These are phyloP conservation scores for Cephus spinipes DNA, from an alignment of 2,888 invertebrate genomes.

Conservation along the genomic window DNA sequence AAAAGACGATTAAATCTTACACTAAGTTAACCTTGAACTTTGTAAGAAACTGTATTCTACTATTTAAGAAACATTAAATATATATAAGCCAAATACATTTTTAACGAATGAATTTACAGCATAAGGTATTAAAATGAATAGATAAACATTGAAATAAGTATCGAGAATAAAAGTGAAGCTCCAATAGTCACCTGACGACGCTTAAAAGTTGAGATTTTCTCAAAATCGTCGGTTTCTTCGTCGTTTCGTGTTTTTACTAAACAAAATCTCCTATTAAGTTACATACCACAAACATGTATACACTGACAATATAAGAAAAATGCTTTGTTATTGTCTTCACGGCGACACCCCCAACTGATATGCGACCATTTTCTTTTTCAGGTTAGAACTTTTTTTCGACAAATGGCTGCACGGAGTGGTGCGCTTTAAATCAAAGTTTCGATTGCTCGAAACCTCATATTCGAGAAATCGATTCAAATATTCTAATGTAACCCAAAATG, in stretches of 20 bases:
- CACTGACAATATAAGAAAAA: constrained; percentile 30
- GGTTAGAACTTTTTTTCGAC: constrained; percentile 38
- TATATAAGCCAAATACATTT: not conserved
- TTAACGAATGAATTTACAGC: not conserved
- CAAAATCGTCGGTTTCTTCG: not conserved
- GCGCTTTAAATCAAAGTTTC: constrained; percentile 21
- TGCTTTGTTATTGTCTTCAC: constrained; percentile 41
- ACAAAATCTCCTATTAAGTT: not conserved
- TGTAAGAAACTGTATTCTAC: constrained; percentile 21
- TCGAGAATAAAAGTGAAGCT: not conserved
- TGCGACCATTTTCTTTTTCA: constrained; percentile 52
- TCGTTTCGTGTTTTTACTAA: not conserved
- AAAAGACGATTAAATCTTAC: not conserved
- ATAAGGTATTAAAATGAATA: constrained; percentile 17
- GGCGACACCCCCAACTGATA: constrained; percentile 50
- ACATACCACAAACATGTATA: constrained; percentile 27
- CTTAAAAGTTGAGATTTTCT: constrained; percentile 7
- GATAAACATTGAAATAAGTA: constrained; percentile 13
- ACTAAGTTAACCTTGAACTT: constrained; percentile 22
- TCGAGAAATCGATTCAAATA: not conserved
- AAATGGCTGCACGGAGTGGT: constrained; percentile 35
- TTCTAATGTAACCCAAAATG: no score
- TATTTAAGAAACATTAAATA: not conserved
- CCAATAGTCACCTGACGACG: constrained; percentile 34
- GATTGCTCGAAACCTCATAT: not conserved